These are phyloP conservation scores for Pyrrhia umbra DNA, from an alignment of 2,888 invertebrate species.

Conservation along the genomic window DNA sequence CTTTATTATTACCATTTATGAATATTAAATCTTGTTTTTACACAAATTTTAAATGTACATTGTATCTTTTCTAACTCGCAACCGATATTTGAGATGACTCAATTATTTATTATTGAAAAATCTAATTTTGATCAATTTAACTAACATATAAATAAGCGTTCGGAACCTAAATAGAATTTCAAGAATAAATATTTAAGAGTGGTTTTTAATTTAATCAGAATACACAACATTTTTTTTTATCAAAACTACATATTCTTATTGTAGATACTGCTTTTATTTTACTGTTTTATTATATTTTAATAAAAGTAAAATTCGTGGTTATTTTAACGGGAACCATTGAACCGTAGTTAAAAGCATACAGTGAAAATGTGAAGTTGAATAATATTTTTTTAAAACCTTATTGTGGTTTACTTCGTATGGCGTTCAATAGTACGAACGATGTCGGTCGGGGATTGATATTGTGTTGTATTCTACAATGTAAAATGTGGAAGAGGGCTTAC, in stretches of 20 bases:
- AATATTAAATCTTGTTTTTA: conserved; percentile 53
- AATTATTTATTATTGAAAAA: conserved; percentile 23
- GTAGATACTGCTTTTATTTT: too few relatives aligned
- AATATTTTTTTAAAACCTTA: conserved; percentile 18
- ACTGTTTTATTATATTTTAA: conserved; percentile 46
- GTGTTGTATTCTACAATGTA: conserved; percentile 48
- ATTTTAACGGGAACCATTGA: conserved; percentile 47
- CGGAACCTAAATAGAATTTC: too few relatives aligned
- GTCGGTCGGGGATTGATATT: conserved; percentile 34
- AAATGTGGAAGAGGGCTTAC: conserved; percentile 90
- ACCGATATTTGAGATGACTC: conserved; percentile 23
- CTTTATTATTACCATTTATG: conserved; percentile 50
- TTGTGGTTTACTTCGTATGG: conserved; percentile 23
- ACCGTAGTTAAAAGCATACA: conserved; percentile 43
- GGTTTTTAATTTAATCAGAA: conserved; percentile 12
- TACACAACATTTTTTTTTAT: too few relatives aligned
- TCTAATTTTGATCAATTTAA: conserved; percentile 23
- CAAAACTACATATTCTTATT: too few relatives aligned
- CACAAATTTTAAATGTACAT: conserved; percentile 31
- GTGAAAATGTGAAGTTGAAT: conserved; percentile 35
- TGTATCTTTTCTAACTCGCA: conserved; percentile 16
- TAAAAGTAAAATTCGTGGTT: conserved; percentile 35
- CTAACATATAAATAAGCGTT: conserved; percentile 6
- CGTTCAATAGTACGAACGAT: background rate
- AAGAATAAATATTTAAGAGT: background rate